phyloP scores from a whole-genome alignment of 2,113 vertebrate species.

The Mirza zaza region DNA sequence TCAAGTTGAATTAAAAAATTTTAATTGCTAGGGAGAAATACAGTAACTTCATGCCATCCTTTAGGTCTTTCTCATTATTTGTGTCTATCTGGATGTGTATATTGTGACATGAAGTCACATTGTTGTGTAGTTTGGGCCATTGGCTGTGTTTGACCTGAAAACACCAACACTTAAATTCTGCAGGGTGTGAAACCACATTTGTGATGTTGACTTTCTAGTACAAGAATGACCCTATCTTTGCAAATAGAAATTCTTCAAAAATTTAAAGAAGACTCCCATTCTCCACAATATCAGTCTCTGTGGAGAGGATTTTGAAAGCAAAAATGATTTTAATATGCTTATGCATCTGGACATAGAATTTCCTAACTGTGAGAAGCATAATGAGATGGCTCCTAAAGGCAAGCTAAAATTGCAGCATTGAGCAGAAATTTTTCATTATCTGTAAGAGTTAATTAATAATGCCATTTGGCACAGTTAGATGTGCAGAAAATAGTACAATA shows the following conservation, averaged over 20 bases:
- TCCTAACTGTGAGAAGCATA: neutral
- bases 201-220: neutral
- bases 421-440: constrained; percentile 35
- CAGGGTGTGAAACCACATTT: neutral
- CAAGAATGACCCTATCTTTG: neutral
- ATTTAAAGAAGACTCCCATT: neutral
- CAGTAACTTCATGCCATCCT: neutral
- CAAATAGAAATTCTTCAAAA: constrained; percentile 13
- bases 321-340: constrained; percentile 28
- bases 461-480: constrained; percentile 21
- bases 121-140: neutral
- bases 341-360: constrained; percentile 37
- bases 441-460: constrained; percentile 41
- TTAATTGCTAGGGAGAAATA: neutral
- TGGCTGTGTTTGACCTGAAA: neutral
- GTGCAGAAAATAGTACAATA: neutral
- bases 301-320: constrained; percentile 26
- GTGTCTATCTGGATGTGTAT: neutral
- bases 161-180: neutral
- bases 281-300: neutral
- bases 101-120: too few relatives aligned
- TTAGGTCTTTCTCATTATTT: neutral
- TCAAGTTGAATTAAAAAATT: neutral
- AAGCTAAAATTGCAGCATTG: neutral
- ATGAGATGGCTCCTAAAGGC: constrained; percentile 30